Conservation (phyloP, 2,113 vertebrate genomes). For the Strigops habroptila region DNA sequence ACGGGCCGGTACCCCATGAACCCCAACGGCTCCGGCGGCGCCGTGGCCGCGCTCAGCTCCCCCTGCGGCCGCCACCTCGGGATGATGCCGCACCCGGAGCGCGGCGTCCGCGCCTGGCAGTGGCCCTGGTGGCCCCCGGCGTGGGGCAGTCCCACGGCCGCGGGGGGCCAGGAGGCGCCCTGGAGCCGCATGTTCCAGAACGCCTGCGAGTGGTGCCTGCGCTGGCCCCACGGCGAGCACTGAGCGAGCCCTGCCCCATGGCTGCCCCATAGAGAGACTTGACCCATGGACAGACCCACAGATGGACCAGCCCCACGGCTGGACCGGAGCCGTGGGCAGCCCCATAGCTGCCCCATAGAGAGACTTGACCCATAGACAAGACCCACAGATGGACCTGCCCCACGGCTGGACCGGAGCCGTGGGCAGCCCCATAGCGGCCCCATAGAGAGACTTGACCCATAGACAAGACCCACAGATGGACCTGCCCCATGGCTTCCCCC, state of each 20-base stretch:
- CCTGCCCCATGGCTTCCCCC: not conserved
- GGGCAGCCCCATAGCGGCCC: too few relatives aligned
- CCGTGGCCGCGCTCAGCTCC: conserved; percentile 84
- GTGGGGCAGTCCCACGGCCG: not conserved
- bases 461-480: too few relatives aligned
- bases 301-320: too few relatives aligned
- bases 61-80: conserved; percentile 86
- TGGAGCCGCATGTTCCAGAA: conserved; percentile 88
- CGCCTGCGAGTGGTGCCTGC: conserved; percentile 80
- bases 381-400: too few relatives aligned
- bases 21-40: conserved; percentile 85
- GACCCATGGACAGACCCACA: not conserved
- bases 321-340: too few relatives aligned
- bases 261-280: too few relatives aligned
- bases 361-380: too few relatives aligned
- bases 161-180: conserved; percentile 43
- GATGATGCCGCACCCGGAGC: conserved; percentile 91
- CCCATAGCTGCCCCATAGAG: too few relatives aligned
- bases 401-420: too few relatives aligned
- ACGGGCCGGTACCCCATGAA: conserved; percentile 86
- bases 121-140: conserved; percentile 84
- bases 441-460: too few relatives aligned
- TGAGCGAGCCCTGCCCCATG: not conserved
- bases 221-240: not conserved
- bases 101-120: conserved; percentile 87